Base-by-base conservation (phyloP, 2,888 invertebrate species). In the Troides oblongomaculatus region DNA sequence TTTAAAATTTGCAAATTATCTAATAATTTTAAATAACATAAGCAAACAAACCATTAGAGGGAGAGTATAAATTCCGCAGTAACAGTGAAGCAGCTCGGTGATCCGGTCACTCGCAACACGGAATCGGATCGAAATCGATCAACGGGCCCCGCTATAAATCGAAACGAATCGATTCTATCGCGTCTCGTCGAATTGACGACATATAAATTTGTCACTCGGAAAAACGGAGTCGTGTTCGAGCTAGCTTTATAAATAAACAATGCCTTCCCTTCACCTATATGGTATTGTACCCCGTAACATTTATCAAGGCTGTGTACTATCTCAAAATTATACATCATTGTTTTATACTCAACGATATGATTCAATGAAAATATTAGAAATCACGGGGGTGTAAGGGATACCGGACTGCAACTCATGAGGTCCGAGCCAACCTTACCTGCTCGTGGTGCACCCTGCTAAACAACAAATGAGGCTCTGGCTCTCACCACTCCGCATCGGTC, bases 161-260 rank as follows among this genome's bases (percentile, higher is more conserved):
- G 86, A 77, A 78, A 82, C 85, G 79, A 85, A 89, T 90, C 90
- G 88, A 87, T 89, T 87, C 87, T 88, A 91, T 92, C 90, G 85
- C 85, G 85, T 85, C 85, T 80, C 83, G 75, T 80, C 74, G 84
- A 82, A 88, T 89, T 90, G 88, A 89, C 89, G 88, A 90, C 46
- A 90, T 92, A 92, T 92, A 92, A 90, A 92, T 92, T 92, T 91
- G 91, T 91, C 92, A 91, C 84, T 84, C 78, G 86, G 88, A 87
- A 90, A 90, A 89, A 87, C 59, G 63, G 64, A 84, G 82, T 76
- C 78, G 78, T 78, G 77, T 78, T 81, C 77, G 75, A 74, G 79
- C 80, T 81, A 77, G 83, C 81, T 88, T 92, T 91, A 92, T 91
- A 91, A 91, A 92, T 92, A 92, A 92, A 91, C 87, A 92, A 91